A percentile compares a stretch with the other conserved stretches of the same genome.
phyloP scores from a whole-genome alignment of 2,888 invertebrate species.

The Arctia plantaginis region DNA sequence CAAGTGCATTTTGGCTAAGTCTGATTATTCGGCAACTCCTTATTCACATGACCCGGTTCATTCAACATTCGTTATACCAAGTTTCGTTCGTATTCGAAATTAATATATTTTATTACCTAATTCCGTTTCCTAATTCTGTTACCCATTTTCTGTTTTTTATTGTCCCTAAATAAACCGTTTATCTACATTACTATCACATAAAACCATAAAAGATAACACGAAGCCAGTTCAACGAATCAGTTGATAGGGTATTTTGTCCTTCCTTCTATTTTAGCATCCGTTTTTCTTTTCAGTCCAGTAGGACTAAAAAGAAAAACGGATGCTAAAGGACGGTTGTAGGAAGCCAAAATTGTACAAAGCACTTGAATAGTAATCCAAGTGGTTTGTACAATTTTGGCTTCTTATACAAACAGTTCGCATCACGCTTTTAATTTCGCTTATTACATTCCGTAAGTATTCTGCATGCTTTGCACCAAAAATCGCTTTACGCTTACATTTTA shows the following conservation, averaged over 20 bases:
- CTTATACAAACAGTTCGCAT: not conserved
- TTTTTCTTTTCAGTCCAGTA: not conserved
- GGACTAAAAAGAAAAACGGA: too few species aligned
- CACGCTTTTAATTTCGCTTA: not conserved
- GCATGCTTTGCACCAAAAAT: not conserved
- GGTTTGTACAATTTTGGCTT: not conserved
- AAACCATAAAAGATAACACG: not conserved
- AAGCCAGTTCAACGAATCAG: not conserved
- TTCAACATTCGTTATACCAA: not conserved
- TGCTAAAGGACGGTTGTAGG: too few species aligned
- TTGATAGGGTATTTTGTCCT: not conserved
- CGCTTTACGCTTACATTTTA: constrained; percentile 47
- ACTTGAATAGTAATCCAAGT: too few species aligned
- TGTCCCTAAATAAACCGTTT: not conserved
- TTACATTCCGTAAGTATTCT: not conserved
- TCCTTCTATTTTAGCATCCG: not conserved
- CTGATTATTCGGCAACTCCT: not conserved
- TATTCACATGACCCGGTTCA: not conserved
- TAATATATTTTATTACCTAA: not conserved
- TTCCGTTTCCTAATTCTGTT: not conserved
- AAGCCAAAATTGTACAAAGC: too few species aligned
- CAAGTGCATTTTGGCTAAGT: not conserved
- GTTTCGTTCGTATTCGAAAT: not conserved
- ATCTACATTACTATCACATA: not conserved
- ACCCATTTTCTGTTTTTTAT: not conserved